Percentiles rank a stretch among this genome's conserved stretches.
Conservation (phyloP, 2,113 vertebrate species). For the Marmota monax region DNA sequence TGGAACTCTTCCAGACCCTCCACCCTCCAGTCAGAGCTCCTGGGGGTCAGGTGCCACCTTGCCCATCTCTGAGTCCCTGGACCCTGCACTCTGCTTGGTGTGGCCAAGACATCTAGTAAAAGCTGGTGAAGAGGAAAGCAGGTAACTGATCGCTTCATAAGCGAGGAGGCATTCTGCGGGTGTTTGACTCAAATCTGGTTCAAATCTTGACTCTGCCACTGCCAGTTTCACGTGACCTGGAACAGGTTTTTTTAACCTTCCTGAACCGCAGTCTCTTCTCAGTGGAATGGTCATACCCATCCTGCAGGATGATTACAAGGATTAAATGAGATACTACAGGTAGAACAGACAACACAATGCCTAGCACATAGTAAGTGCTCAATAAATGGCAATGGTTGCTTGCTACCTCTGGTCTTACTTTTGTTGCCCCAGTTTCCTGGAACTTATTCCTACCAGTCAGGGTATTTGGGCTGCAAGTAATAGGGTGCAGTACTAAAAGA, state of each 20-base stretch:
- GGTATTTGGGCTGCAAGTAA: background rate
- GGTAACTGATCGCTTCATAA: no score
- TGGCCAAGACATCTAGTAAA: background rate
- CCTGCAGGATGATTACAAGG: background rate
- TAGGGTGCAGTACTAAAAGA: background rate
- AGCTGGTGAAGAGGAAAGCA: no score
- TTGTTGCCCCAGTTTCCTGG: background rate
- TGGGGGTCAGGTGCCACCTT: background rate
- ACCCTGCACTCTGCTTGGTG: background rate
- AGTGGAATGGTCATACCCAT: background rate
- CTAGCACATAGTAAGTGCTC: background rate
- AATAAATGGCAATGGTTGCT: background rate
- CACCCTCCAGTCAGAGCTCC: background rate
- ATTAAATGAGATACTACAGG: background rate
- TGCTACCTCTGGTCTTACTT: background rate
- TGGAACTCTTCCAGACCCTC: fast-evolving
- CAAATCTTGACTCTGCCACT: background rate
- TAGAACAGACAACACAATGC: background rate
- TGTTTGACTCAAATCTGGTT: background rate
- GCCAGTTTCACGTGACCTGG: background rate
- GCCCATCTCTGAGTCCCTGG: background rate
- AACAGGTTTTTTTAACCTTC: background rate
- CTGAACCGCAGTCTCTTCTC: background rate
- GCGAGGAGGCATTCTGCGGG: background rate
- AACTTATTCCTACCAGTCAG: background rate